Conservation (phyloP, 2,888 invertebrate genomes). For the Allacma fusca region DNA sequence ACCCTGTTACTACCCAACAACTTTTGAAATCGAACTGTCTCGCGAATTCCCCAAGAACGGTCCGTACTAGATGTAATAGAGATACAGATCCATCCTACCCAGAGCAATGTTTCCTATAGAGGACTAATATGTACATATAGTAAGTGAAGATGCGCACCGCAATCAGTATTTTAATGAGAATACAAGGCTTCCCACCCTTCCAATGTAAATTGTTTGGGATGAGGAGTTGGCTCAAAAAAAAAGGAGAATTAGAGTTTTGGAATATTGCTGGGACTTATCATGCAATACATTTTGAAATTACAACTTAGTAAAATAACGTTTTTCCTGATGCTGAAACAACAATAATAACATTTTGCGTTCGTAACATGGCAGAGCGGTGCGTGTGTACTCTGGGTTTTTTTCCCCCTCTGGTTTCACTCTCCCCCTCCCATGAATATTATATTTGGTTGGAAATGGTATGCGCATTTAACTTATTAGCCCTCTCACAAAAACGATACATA, state of each 20-base stretch:
- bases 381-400: neutral
- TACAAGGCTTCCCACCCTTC: slow-evolving; percentile 1
- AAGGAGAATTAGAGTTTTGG: neutral
- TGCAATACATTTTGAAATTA: neutral
- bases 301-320: neutral
- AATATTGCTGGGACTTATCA: neutral
- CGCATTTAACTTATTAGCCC: slow-evolving; percentile 32
- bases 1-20: too few species aligned
- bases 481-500: neutral
- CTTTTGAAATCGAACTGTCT: too few species aligned
- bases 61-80: too few species aligned
- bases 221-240: neutral
- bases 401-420: too few species aligned
- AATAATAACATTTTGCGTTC: slow-evolving; percentile 9
- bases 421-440: neutral
- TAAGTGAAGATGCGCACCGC: neutral
- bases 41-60: too few species aligned
- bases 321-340: neutral
- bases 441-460: neutral
- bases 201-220: neutral
- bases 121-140: neutral
- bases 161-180: neutral
- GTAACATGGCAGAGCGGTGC: neutral
- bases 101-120: too few species aligned
- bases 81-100: too few species aligned